Conservation (phyloP, 2,888 invertebrate species). For the Sericinus montela region DNA sequence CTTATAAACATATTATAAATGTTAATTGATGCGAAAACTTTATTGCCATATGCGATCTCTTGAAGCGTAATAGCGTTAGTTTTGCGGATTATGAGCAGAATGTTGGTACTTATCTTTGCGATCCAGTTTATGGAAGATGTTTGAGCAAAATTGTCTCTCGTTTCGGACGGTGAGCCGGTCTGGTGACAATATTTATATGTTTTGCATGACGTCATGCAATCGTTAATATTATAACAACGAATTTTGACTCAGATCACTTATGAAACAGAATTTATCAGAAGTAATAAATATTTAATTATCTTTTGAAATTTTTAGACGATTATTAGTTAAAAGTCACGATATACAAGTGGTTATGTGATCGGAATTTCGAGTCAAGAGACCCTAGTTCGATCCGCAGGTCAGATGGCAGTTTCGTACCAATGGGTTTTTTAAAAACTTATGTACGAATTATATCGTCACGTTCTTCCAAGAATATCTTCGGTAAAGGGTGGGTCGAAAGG, state of each 20-base stretch:
- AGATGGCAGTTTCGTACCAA: too few species aligned
- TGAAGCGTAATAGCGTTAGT: constrained; percentile 3
- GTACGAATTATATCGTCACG: too few species aligned
- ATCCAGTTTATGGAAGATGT: constrained; percentile 10
- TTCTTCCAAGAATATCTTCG: too few species aligned
- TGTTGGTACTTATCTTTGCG: constrained; percentile 6
- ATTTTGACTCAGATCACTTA: neutral
- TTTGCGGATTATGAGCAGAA: constrained; percentile 7
- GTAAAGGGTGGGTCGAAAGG: too few species aligned
- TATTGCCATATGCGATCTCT: neutral
- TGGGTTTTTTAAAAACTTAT: too few species aligned
- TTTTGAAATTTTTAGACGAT: too few species aligned
- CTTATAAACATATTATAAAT: constrained; percentile 16
- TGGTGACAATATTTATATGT: neutral
- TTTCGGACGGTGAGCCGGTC: constrained; percentile 9
- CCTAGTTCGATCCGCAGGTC: too few species aligned
- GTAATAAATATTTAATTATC: neutral
- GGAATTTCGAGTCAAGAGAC: too few species aligned
- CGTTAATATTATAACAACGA: neutral
- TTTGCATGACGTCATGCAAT: neutral
- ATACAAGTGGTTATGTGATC: too few species aligned
- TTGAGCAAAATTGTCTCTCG: constrained; percentile 3
- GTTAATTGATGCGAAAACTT: constrained; percentile 13
- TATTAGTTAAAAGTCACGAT: too few species aligned
- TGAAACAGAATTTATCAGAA: neutral